phyloP scores from a whole-genome alignment of 2,797 vertebrate species.

The Atherinosoma microstoma region DNA sequence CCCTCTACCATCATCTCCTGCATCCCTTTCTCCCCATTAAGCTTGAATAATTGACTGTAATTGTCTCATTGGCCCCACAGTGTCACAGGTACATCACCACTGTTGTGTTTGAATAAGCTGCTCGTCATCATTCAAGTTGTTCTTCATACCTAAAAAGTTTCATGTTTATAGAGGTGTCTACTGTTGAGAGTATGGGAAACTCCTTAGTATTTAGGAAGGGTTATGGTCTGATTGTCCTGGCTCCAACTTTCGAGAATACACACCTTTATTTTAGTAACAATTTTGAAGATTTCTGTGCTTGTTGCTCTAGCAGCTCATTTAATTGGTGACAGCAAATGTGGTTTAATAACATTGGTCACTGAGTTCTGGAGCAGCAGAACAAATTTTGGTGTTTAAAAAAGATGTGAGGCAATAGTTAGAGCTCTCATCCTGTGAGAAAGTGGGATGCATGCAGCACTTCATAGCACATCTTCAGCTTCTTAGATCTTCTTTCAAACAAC shows the following conservation, averaged over 20 bases:
- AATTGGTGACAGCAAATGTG: neutral
- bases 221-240: neutral
- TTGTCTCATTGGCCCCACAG: conserved; percentile 53
- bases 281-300: neutral
- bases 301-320: neutral
- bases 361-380: neutral
- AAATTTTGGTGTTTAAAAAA: neutral
- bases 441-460: neutral
- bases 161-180: neutral
- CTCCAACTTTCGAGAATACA: neutral
- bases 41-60: conserved; percentile 76
- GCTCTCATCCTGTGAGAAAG: neutral
- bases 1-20: conserved; percentile 34
- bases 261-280: neutral
- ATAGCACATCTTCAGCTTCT: neutral
- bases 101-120: neutral
- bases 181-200: neutral
- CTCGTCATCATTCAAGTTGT: neutral
- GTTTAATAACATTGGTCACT: neutral
- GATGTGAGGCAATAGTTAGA: too few species aligned
- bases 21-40: conserved; percentile 74
- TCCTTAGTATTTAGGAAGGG: neutral
- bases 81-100: conserved; percentile 27
- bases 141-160: neutral
- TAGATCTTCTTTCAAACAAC: neutral